Percentiles rank a stretch among this genome's conserved stretches.
phyloP scores from a whole-genome alignment of 2,888 invertebrate species.

The Noctuana brunneofusca region DNA sequence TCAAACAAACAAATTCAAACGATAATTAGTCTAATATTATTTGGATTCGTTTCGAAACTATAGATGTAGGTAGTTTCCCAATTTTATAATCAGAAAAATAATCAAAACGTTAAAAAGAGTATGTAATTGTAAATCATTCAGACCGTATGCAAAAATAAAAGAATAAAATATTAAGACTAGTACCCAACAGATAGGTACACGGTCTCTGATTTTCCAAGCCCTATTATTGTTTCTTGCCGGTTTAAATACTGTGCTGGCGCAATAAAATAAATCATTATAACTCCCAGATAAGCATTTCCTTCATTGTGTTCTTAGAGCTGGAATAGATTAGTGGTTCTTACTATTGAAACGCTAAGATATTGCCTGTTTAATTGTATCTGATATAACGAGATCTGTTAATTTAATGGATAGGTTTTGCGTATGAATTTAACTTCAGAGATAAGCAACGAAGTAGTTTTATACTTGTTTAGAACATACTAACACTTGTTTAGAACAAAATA shows the following conservation, averaged over 20 bases:
- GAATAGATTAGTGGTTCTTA: slow-evolving; percentile 42
- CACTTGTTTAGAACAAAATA: neutral
- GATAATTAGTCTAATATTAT: too few species aligned
- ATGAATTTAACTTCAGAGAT: neutral
- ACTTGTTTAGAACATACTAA: neutral
- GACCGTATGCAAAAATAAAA: too few species aligned
- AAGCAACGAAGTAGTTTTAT: neutral
- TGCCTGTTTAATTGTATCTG: slow-evolving; percentile 38
- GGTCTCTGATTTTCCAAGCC: neutral
- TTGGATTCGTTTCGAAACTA: too few species aligned
- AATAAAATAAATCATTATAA: slow-evolving; percentile 66
- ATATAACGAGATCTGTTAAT: slow-evolving; percentile 34
- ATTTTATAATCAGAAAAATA: too few species aligned
- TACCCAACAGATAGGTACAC: too few species aligned
- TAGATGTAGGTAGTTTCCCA: too few species aligned
- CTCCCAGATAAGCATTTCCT: slow-evolving; percentile 53
- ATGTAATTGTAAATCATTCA: too few species aligned
- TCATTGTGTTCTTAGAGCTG: slow-evolving; percentile 51
- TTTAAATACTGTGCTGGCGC: slow-evolving; percentile 52
- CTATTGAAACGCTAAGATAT: slow-evolving; percentile 39
- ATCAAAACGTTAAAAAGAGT: too few species aligned
- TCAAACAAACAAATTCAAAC: too few species aligned
- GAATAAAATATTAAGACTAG: too few species aligned
- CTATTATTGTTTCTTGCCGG: neutral
- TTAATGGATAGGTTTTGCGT: slow-evolving; percentile 22